A percentile compares a stretch with the other conserved stretches of the same genome.
These are phyloP conservation scores for Thecophora atra DNA, from an alignment of 2,888 invertebrate genomes.

Conservation along the genomic window DNA sequence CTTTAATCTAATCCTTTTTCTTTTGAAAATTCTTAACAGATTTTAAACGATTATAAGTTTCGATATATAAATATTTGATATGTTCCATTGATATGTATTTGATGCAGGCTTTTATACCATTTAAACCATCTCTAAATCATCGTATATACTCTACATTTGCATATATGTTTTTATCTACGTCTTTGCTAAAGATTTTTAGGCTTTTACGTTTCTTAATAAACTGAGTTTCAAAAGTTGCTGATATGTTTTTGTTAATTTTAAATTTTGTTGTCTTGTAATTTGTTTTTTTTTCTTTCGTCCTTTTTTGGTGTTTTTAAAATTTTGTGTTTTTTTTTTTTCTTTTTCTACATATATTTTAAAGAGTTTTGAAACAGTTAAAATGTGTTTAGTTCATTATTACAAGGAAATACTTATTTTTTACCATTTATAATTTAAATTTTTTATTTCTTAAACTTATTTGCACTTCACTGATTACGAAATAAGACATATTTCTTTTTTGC, in stretches of 20 bases:
- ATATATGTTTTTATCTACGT: conserved; percentile 24
- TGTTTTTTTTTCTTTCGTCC: not conserved
- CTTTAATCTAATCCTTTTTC: too few species aligned
- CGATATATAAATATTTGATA: conserved; percentile 28
- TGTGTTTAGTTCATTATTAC: too few species aligned
- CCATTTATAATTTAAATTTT: not conserved
- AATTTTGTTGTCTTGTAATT: conserved; percentile 34
- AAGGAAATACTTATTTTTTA: not conserved
- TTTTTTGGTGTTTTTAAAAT: too few species aligned
- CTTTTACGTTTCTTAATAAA: conserved; percentile 29
- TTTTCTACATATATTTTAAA: too few species aligned
- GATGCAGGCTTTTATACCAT: conserved; percentile 28
- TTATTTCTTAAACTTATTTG: not conserved
- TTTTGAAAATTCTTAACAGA: not conserved
- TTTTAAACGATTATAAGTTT: conserved; percentile 10
- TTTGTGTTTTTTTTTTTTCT: too few species aligned
- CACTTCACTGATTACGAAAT: conserved; percentile 3
- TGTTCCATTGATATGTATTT: conserved; percentile 40
- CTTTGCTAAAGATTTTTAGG: conserved; percentile 37
- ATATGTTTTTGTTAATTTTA: conserved; percentile 42
- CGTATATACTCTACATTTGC: too few species aligned
- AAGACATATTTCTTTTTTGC: too few species aligned
- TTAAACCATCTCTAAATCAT: too few species aligned
- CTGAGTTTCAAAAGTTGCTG: conserved; percentile 27
- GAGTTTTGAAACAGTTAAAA: too few species aligned